Evolutionary conservation across 64 coral and sea anemone genomes (phyloP).

Genomic region (Platygyra sinensis): DNA sequence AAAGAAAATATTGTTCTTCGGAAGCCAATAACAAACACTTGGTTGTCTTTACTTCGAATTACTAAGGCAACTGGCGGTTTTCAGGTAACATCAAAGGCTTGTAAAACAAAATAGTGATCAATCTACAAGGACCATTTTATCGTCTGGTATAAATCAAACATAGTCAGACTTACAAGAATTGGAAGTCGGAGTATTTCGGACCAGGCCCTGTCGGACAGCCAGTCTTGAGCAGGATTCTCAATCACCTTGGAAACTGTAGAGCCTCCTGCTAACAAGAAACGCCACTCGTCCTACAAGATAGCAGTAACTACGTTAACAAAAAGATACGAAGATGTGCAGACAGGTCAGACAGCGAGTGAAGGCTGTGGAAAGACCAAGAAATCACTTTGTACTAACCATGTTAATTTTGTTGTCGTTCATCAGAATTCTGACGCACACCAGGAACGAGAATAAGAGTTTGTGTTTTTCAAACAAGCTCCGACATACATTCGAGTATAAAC

Average conservation of each 20-base stretch:
- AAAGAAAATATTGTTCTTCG: too few species aligned
- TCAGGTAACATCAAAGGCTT: too few species aligned
- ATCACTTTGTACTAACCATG: slow-evolving; percentile 55
- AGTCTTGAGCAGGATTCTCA: slow-evolving; percentile 86
- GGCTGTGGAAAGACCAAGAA: neutral
- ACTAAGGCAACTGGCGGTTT: too few species aligned
- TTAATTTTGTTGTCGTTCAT: slow-evolving; percentile 96
- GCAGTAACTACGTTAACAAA: neutral
- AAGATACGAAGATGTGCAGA: too few species aligned
- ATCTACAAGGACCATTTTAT: neutral
- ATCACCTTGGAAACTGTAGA: slow-evolving; percentile 73
- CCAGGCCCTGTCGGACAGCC: slow-evolving; percentile 95
- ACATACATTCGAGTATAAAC: slow-evolving; percentile 95
- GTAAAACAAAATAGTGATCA: too few species aligned
- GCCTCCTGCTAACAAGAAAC: slow-evolving; percentile 91
- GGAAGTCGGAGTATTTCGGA: slow-evolving; percentile 81
- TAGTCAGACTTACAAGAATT: slow-evolving; percentile 56
- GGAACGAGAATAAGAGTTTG: slow-evolving; percentile 93
- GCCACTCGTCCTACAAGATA: slow-evolving; percentile 88
- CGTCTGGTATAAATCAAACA: neutral
- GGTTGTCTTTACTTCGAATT: too few species aligned
- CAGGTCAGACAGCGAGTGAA: too few species aligned
- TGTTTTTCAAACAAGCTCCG: slow-evolving; percentile 95
- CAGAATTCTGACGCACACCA: slow-evolving; percentile 93
- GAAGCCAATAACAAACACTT: too few species aligned